phyloP scores from a whole-genome alignment of 2,113 vertebrate species.

The Hyperopisus bebe region DNA sequence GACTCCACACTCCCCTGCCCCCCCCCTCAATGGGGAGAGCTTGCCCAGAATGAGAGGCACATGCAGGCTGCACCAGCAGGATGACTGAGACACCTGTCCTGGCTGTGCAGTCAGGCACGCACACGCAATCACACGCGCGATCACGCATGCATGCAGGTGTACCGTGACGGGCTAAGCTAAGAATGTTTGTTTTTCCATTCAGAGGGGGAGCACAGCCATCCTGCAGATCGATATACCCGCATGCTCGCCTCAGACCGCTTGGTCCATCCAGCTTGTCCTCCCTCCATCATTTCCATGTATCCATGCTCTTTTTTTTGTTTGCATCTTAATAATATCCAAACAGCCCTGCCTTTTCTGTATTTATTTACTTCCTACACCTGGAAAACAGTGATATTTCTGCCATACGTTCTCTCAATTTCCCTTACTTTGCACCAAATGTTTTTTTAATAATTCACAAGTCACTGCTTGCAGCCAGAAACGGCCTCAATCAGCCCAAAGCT shows the following conservation, averaged over 20 bases:
- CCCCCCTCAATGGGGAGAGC: not conserved
- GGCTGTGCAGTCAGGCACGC: conserved; percentile 12
- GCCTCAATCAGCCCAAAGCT: not conserved
- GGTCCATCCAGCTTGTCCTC: conserved; percentile 22
- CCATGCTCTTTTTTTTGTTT: conserved; percentile 34
- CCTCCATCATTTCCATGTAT: conserved; percentile 58
- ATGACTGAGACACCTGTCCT: not conserved
- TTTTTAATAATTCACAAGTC: not conserved
- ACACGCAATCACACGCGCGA: conserved; percentile 10
- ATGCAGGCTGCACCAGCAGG: not conserved
- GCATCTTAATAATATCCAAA: not conserved
- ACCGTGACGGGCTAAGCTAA: conserved; percentile 6
- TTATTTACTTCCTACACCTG: not conserved
- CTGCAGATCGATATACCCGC: conserved; percentile 63
- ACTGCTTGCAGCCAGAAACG: not conserved
- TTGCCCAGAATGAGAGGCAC: not conserved
- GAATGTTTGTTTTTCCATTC: conserved; percentile 54
- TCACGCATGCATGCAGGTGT: conserved; percentile 14
- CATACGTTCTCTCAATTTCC: not conserved
- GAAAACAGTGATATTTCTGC: not conserved
- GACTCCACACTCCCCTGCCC: not conserved
- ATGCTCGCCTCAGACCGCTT: conserved; percentile 41
- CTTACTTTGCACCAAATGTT: conserved; percentile 2
- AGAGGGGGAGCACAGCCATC: conserved; percentile 66
- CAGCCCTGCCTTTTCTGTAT: not conserved